Evolutionary conservation across 2,888 invertebrate genomes (phyloP).

Genomic region (Brachynemurus nebulosus): DNA sequence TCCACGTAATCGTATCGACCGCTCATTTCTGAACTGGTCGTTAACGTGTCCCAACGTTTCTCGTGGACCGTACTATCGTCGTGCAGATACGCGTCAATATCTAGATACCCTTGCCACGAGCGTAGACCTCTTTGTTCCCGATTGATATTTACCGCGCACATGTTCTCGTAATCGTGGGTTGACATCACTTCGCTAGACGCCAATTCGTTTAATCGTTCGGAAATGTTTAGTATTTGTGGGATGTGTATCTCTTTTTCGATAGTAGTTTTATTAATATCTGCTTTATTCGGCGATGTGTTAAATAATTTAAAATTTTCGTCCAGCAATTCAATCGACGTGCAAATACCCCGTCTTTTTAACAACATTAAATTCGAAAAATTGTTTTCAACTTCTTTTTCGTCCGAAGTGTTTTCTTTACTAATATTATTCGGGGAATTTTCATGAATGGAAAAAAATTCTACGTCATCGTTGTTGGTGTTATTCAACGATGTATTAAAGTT

Average conservation of each 20-base stretch:
- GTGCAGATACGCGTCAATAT: constrained; percentile 48
- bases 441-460: too few relatives aligned
- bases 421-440: too few relatives aligned
- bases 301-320: too few relatives aligned
- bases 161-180: constrained; percentile 51
- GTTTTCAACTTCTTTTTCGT: too few relatives aligned
- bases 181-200: constrained; percentile 42
- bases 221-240: background rate
- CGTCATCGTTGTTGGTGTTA: too few relatives aligned
- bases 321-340: constrained; percentile 37
- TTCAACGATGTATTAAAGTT: too few relatives aligned
- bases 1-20: constrained; percentile 41
- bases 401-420: too few relatives aligned
- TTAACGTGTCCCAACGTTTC: constrained; percentile 33
- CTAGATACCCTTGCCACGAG: constrained; percentile 49
- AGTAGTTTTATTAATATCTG: background rate
- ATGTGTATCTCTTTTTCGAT: background rate
- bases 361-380: constrained; percentile 34
- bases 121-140: constrained; percentile 49
- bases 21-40: constrained; percentile 43
- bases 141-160: constrained; percentile 48
- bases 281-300: background rate
- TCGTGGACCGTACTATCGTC: constrained; percentile 47
- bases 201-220: too few relatives aligned
- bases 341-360: constrained; percentile 42